Evolutionary conservation across 2,113 vertebrate species (phyloP).

Genomic region (Columbina picui): DNA sequence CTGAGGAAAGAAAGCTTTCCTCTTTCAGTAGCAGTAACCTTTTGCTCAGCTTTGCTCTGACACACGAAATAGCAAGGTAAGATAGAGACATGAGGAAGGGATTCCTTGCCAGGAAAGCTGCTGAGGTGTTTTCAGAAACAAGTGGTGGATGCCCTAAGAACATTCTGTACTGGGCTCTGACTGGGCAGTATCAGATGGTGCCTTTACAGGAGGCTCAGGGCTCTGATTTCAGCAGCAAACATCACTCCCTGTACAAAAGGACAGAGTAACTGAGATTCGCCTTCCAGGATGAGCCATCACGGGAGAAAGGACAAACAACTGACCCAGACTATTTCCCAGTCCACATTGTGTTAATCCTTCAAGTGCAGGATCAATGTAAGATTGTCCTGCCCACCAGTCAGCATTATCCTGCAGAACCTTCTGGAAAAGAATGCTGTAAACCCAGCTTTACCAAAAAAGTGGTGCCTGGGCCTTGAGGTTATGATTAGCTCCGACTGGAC

Average conservation of each 20-base stretch:
- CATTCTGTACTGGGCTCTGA: not conserved
- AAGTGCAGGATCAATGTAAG: not conserved
- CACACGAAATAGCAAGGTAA: not conserved
- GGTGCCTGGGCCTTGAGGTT: not conserved
- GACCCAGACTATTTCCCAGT: not conserved
- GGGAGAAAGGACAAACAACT: not conserved
- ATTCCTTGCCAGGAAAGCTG: not conserved
- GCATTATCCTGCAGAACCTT: not conserved
- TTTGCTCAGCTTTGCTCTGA: not conserved
- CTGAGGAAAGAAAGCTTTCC: not conserved
- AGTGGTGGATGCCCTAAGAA: not conserved
- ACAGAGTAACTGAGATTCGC: fast-evolving
- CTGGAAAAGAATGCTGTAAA: not conserved
- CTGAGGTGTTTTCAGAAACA: not conserved
- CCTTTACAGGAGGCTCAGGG: not conserved
- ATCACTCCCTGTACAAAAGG: not conserved
- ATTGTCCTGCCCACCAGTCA: not conserved
- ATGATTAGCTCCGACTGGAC: not conserved
- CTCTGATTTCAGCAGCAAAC: not conserved
- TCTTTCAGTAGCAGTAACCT: not conserved
- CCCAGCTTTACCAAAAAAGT: not conserved
- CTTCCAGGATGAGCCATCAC: not conserved
- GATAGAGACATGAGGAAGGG: not conserved
- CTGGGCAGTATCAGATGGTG: not conserved
- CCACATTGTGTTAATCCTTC: not conserved